Conservation (phyloP, 2,888 invertebrate genomes). For the Drosophila barbarae region DNA sequence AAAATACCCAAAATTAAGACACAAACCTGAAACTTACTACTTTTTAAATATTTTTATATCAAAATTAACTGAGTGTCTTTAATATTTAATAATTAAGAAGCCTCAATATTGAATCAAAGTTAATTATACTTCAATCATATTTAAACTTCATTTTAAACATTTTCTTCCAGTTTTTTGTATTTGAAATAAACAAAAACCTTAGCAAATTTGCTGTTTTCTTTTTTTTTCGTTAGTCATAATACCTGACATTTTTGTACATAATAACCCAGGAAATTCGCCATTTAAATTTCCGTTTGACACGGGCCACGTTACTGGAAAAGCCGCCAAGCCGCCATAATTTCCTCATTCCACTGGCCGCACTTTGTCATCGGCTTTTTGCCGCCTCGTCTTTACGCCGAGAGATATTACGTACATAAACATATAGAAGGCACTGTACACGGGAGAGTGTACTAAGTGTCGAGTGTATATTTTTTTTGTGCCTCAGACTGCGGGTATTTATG, state of each 20-base stretch:
- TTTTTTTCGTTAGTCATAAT: background rate
- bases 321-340: conserved; percentile 16
- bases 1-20: background rate
- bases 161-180: too few species aligned
- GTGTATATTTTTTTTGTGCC: conserved; percentile 7
- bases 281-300: conserved; percentile 33
- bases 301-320: conserved; percentile 9
- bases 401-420: background rate
- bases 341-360: conserved; percentile 10
- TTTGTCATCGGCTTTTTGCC: conserved; percentile 15
- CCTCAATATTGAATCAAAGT: background rate
- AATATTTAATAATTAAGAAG: background rate
- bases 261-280: conserved; percentile 14
- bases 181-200: too few species aligned
- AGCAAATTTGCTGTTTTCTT: too few species aligned
- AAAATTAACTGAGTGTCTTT: background rate
- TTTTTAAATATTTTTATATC: background rate
- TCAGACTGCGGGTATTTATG: conserved; percentile 11
- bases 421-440: background rate
- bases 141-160: background rate
- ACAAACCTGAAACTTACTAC: background rate
- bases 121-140: background rate
- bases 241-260: conserved; percentile 1
- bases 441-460: background rate
- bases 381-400: conserved; percentile 3